A percentile compares a stretch with the other conserved stretches of the same genome.
These are phyloP conservation scores for Sminthopsis crassicaudata DNA, from an alignment of 2,113 vertebrate genomes.

Conservation along the genomic window DNA sequence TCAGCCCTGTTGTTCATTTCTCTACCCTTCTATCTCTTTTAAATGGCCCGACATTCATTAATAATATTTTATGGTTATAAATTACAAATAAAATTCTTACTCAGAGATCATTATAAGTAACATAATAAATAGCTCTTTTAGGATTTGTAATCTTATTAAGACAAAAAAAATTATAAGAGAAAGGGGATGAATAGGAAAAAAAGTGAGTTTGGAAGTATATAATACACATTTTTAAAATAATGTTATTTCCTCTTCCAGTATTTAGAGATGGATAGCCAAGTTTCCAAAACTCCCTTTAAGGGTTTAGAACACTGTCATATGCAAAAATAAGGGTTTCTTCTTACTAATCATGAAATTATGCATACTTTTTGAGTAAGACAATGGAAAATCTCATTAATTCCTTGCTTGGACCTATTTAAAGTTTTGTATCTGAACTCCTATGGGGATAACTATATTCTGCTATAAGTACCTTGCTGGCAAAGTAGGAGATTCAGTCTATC, in stretches of 20 bases:
- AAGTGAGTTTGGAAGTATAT: not conserved
- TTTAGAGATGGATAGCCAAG: not conserved
- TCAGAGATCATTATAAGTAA: not conserved
- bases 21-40: too few species aligned
- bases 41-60: not conserved
- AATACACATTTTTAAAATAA: not conserved
- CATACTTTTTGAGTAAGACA: not conserved
- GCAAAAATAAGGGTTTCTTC: not conserved
- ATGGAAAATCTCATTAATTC: not conserved
- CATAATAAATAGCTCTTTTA: not conserved
- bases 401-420: not conserved
- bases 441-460: not conserved
- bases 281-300: not conserved
- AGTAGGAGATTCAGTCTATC: not conserved
- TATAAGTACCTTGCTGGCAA: not conserved
- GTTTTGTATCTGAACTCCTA: not conserved
- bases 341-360: not conserved
- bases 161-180: not conserved
- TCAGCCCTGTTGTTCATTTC: too few species aligned
- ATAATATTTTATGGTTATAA: not conserved
- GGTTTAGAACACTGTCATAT: not conserved
- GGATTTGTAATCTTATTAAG: not conserved
- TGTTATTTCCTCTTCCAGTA: not conserved
- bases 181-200: not conserved
- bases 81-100: not conserved